Base-by-base conservation (phyloP, 1,140 invertebrate species). In the Pseudobourletiella spinata region DNA sequence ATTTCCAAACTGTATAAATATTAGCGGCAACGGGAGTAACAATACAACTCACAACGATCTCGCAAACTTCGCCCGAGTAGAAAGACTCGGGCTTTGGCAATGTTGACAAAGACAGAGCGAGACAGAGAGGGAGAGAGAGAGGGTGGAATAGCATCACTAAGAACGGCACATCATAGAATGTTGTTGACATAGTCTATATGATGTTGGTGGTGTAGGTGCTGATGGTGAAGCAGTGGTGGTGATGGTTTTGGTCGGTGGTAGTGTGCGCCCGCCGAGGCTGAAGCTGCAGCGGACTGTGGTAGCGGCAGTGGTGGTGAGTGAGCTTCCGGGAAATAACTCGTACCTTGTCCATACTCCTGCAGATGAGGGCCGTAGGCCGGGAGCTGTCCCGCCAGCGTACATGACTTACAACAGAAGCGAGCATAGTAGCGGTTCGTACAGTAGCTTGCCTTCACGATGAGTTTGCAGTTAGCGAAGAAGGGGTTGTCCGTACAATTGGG, bases 401-500 rank as follows among this genome's bases (percentile, higher is more conserved):
- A 95, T 1, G 89, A 92, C 72, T 85, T 82, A 76, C 93, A 96
- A 74, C 93, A 96, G 82, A 93, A 95, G 73, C 82, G 82, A n/a
- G 86, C 86, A 73, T 95, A 96, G 74, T 91, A 92, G 65, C 83
- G 79, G 74, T 95, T 91, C 8, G 79, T 79, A 73, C 93, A 96
- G 73, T 88, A 91, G 26, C 82, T 81, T 15, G 82, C 88, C 69
- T 80, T 76, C 1, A 95, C 88, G 59, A 96, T 93, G 29, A 95
- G 78, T 16, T 81, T 76, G 74, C 93, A 96, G 71, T 92, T 90
- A 39, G 89, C 89, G 72, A 91, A 91, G 78, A 83, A 89, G n/a
- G 82, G 80, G 74, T 88, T 91, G 74, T 95, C 91, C 26, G 84
- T 84, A 71, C 91, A 95, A 61, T 83, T 83, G 3, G 86, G 80